Evolutionary conservation across 2,888 invertebrate genomes (phyloP).

Genomic region (Drosophila limbata): DNA sequence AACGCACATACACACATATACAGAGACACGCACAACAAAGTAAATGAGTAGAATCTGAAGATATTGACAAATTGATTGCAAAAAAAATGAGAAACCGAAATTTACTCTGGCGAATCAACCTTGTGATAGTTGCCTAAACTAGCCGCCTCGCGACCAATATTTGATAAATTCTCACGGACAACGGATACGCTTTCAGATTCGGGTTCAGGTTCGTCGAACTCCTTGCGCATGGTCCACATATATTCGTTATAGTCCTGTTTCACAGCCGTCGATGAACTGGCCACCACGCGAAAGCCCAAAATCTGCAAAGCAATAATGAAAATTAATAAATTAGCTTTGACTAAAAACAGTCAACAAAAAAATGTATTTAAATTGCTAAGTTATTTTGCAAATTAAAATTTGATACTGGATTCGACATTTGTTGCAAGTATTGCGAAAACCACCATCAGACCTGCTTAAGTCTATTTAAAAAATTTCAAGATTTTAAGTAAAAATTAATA

Average conservation of each 20-base stretch:
- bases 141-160: conserved; percentile 87
- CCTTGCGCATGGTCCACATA: conserved; percentile 97
- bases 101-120: conserved; percentile 85
- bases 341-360: no score
- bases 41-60: conserved; percentile 11
- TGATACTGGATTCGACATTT: no score
- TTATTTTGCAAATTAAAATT: no score
- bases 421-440: no score
- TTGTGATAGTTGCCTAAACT: conserved; percentile 84
- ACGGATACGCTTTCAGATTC: conserved; percentile 85
- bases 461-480: no score
- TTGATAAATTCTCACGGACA: conserved; percentile 88
- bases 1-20: conserved; percentile 21
- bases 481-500: no score
- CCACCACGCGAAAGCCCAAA: conserved; percentile 94
- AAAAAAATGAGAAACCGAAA: neutral
- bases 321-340: neutral
- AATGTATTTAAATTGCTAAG: no score
- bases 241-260: conserved; percentile 96
- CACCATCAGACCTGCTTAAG: no score
- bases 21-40: conserved; percentile 30
- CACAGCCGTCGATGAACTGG: conserved; percentile 93
- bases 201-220: conserved; percentile 92
- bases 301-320: conserved; percentile 86
- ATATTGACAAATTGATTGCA: conserved; percentile 23